Percentiles rank a stretch among this genome's conserved stretches.
Evolutionary conservation across 1,140 invertebrate species (phyloP).

Genomic region (Drosophila chauvacae): DNA sequence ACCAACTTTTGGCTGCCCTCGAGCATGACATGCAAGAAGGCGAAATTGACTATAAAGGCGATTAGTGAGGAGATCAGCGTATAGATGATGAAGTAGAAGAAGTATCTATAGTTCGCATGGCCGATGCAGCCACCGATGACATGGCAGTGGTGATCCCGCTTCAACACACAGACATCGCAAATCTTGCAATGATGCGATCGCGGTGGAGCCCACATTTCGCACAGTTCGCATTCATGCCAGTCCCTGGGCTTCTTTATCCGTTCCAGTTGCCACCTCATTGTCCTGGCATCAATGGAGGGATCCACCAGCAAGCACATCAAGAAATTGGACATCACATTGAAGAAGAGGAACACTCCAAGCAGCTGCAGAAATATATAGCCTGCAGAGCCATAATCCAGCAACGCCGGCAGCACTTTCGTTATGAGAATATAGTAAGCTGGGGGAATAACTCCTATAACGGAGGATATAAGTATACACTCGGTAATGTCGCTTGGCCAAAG

Average conservation of each 20-base stretch:
- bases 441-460: not conserved
- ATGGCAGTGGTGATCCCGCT: conserved; percentile 10
- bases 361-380: conserved; percentile 4
- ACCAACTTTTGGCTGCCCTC: not conserved
- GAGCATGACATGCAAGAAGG: not conserved
- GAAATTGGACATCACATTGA: conserved; percentile 13
- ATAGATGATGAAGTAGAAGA: conserved; percentile 4
- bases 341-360: not conserved
- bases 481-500: not conserved
- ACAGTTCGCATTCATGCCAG: conserved; percentile 1
- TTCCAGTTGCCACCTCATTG: not conserved
- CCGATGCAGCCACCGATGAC: conserved; percentile 6
- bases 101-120: conserved; percentile 15
- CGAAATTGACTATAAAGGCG: not conserved
- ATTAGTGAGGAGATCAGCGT: not conserved
- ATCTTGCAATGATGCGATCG: conserved; percentile 1
- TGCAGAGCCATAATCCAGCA: conserved; percentile 10
- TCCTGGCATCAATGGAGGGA: not conserved
- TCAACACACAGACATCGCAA: conserved; percentile 5
- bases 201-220: not conserved
- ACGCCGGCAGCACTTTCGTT: not conserved
- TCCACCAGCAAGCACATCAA: conserved; percentile 13
- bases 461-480: not conserved
- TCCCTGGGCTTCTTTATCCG: not conserved
- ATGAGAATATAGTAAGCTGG: conserved; percentile 13